Conservation (phyloP, 2,113 vertebrate genomes). For the Heptranchias perlo region DNA sequence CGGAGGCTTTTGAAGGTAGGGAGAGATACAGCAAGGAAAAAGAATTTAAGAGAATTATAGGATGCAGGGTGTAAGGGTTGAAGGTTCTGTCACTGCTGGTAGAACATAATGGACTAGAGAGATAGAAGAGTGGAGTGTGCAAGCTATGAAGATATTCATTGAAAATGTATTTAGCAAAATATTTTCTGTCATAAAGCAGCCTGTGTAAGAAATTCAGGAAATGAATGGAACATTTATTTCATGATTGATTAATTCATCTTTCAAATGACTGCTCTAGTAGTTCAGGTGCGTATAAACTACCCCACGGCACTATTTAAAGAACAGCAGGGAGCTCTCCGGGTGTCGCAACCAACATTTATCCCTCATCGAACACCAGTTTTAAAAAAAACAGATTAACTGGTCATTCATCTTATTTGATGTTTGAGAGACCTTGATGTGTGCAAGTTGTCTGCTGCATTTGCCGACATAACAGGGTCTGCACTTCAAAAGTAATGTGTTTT, state of each 20-base stretch:
- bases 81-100: not conserved
- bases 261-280: not conserved
- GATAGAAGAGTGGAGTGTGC: not conserved
- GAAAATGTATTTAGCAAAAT: not conserved
- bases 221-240: not conserved
- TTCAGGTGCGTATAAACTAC: not conserved
- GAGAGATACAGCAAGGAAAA: not conserved
- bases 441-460: not conserved
- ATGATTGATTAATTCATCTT: not conserved
- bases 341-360: not conserved
- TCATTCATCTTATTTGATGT: not conserved
- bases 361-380: not conserved
- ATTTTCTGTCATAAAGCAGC: not conserved
- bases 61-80: not conserved
- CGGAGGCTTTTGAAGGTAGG: not conserved
- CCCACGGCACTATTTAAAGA: not conserved
- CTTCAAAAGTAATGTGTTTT: not conserved
- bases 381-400: not conserved
- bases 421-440: not conserved
- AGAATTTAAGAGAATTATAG: not conserved
- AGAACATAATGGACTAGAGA: not conserved
- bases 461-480: not conserved
- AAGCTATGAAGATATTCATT: not conserved
- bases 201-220: not conserved
- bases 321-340: not conserved